Conservation (phyloP, 2,888 invertebrate genomes). For the Coremacera marginata region DNA sequence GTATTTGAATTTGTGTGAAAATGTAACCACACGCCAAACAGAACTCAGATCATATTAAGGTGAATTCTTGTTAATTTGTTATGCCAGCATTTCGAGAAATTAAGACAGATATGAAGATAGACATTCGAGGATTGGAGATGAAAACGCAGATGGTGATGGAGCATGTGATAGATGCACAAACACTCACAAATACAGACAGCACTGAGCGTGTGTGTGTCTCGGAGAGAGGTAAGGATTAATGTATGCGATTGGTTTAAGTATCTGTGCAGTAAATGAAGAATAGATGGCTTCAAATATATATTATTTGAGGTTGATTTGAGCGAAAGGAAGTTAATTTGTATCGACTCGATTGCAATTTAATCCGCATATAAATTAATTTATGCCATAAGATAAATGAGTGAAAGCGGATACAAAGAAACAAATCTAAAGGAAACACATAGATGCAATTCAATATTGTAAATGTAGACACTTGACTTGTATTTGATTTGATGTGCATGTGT, state of each 20-base stretch:
- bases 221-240: not conserved
- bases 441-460: not conserved
- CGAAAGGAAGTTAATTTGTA: conserved; percentile 4
- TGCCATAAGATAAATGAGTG: not conserved
- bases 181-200: not conserved
- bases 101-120: no score
- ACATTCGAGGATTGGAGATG: not conserved
- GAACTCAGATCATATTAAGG: not conserved
- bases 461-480: not conserved
- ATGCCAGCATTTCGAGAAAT: not conserved
- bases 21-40: conserved; percentile 15
- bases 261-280: conserved; percentile 9
- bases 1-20: conserved; percentile 25
- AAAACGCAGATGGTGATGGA: not conserved
- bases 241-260: not conserved
- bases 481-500: not conserved
- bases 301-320: conserved; percentile 21
- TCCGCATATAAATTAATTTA: conserved; percentile 12
- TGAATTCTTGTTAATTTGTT: conserved; percentile 20
- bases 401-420: not conserved
- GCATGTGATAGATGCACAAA: not conserved
- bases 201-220: not conserved
- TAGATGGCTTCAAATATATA: conserved; percentile 1
- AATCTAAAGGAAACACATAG: not conserved
- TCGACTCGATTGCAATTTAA: not conserved